phyloP scores from a whole-genome alignment of 2,797 vertebrate species.

The Hephaestus fuliginosus region DNA sequence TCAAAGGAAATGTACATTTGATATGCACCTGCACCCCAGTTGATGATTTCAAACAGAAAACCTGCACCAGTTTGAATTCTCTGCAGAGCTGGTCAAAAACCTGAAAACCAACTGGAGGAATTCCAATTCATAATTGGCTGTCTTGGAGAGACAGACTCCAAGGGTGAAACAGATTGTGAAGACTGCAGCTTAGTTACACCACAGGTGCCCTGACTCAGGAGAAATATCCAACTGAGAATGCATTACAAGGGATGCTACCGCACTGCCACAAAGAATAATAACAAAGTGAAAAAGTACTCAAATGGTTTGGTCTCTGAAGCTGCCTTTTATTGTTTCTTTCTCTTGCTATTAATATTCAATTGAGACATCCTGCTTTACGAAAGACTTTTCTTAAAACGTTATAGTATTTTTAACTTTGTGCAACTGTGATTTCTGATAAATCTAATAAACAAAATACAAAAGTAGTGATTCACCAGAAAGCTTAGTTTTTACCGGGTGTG shows the following conservation, averaged over 20 bases:
- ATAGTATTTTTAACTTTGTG: background rate
- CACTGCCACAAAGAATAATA: conserved; percentile 30
- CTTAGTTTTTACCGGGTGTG: background rate
- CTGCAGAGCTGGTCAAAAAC: conserved; percentile 13
- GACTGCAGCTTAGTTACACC: conserved; percentile 37
- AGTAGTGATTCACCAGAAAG: background rate
- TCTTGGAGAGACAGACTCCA: conserved; percentile 17
- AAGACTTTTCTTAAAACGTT: background rate
- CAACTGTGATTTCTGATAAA: background rate
- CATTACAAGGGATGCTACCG: background rate
- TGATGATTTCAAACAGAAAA: conserved; percentile 15
- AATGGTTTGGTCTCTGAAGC: conserved; percentile 15
- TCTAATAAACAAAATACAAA: background rate
- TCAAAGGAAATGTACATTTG: background rate
- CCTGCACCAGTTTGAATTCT: background rate
- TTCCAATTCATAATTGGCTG: conserved; percentile 41
- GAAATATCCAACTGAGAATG: conserved; percentile 29
- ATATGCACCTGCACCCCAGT: background rate
- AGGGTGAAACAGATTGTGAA: conserved; percentile 38
- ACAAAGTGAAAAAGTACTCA: background rate
- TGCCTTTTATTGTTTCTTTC: background rate
- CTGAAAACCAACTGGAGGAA: conserved; percentile 18
- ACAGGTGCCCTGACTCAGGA: conserved; percentile 34
- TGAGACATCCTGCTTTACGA: background rate
- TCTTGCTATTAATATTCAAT: background rate